Evolutionary conservation across 2,797 vertebrate genomes (phyloP).

Genomic region (Aeoliscus strigatus): DNA sequence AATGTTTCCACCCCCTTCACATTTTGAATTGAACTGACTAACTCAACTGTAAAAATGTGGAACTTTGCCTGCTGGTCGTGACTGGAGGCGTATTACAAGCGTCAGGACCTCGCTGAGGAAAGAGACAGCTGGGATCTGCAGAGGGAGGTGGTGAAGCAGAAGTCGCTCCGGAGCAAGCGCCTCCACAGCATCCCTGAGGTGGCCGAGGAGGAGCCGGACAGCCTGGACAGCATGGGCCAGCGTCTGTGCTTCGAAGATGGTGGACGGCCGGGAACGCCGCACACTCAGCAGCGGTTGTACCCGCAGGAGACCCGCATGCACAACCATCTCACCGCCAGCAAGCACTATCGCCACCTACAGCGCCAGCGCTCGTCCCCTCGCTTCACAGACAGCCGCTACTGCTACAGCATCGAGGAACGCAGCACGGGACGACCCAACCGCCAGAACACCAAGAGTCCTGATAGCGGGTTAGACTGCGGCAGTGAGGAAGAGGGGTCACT

Average conservation of each 20-base stretch:
- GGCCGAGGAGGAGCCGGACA: constrained; percentile 87
- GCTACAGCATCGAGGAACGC: constrained; percentile 70
- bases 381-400: constrained; percentile 70
- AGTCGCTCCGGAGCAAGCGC: constrained; percentile 83
- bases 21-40: constrained; percentile 58
- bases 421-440: constrained; percentile 68
- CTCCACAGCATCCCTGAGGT: constrained; percentile 98
- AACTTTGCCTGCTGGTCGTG: constrained; percentile 29
- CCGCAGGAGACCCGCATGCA: constrained; percentile 59
- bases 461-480: constrained; percentile 94
- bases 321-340: constrained; percentile 58
- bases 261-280: constrained; percentile 60
- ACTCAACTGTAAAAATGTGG: constrained; percentile 56
- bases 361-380: constrained; percentile 74
- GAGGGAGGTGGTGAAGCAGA: constrained; percentile 83
- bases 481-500: constrained; percentile 88
- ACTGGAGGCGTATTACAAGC: constrained; percentile 84
- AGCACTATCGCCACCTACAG: constrained; percentile 62
- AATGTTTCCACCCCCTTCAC: constrained; percentile 52
- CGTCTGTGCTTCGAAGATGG: constrained; percentile 66
- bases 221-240: constrained; percentile 67
- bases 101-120: constrained; percentile 77
- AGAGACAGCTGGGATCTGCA: constrained; percentile 84
- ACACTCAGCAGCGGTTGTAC: constrained; percentile 57
- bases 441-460: constrained; percentile 85